Evolutionary conservation across 2,797 vertebrate genomes (phyloP), one percentile per base, ranked within the genome.

Genomic region (Neosilurus hyrtlii): DNA sequence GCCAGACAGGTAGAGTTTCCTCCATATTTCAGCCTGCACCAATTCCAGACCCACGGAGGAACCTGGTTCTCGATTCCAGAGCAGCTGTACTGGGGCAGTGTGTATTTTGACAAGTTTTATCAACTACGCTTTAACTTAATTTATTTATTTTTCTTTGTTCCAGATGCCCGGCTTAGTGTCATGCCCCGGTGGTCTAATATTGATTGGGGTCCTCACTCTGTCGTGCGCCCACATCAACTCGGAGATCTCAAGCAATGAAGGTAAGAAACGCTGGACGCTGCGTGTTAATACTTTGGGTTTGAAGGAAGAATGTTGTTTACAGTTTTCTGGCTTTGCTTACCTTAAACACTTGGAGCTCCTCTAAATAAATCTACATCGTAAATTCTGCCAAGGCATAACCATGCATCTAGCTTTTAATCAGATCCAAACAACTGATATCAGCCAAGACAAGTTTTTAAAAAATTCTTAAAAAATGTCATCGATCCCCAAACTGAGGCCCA

Each of bases 111-210:
- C 54, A 35, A 81, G 61, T 67, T 78, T 79, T 12, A 52, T 78
- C 76, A 63, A 62, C 24, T 18, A 57, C 9, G 5, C 18, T 80
- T 68, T 11, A 15, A 22, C 10, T 26, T n/a, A 1, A n/a, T 51
- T 18, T 24, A 11, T 51, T 16, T 2, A n/a, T n/a, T n/a, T 43
- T 14, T 26, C 2, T 24, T 51, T 78, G 16, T 49, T 16, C 9
- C 83, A 95, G 94, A 95, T 95, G 94, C 93, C 92, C 89, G 89
- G 90, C 87, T 91, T 90, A 89, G 89, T 90, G 89, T 91, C 91
- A 89, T 91, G 90, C 86, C 89, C 92, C 92, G 90, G 91, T 89
- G 90, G 91, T 94, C 90, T 94, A 90, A 93, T 92, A 91, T 92
- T 94, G 91, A 90, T 93, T 91, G 93, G 93, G 84, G 91, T 94